phyloP scores from a whole-genome alignment of 1,140 invertebrate species.

The Drosophila ercepeae region DNA sequence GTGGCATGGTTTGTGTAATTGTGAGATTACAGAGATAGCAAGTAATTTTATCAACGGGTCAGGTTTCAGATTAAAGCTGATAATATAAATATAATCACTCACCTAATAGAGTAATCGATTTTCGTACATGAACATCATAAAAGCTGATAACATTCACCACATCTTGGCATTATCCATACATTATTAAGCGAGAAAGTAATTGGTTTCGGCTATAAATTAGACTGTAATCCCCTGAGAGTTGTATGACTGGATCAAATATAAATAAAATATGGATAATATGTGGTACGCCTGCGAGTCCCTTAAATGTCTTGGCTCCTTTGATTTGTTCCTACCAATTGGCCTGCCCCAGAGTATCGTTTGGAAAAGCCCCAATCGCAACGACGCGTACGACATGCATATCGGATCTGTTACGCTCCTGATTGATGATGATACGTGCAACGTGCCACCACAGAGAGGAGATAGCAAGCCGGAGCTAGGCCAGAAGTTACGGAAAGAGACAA shows the following conservation, averaged over 20 bases:
- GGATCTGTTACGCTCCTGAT: constrained; percentile 64
- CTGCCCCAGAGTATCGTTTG: constrained; percentile 54
- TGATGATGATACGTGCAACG: constrained; percentile 64
- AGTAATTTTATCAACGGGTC: background rate
- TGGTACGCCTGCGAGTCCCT: background rate
- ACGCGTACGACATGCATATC: constrained; percentile 64
- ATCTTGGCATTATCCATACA: background rate
- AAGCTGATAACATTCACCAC: background rate
- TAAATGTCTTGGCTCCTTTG: constrained; percentile 16
- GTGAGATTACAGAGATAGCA: background rate
- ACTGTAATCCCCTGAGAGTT: background rate
- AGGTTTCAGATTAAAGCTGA: background rate
- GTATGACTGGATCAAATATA: constrained; percentile 4
- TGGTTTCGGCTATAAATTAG: constrained; percentile 1
- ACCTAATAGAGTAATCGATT: background rate
- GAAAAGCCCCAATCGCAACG: constrained; percentile 12
- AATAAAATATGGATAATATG: constrained; percentile 44
- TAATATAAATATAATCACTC: background rate
- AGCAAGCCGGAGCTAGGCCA: background rate
- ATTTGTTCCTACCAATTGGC: constrained; percentile 57
- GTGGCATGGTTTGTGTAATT: constrained; percentile 5
- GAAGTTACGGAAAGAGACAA: background rate
- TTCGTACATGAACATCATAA: background rate
- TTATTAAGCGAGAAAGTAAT: background rate
- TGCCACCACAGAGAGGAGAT: constrained; percentile 21